phyloP scores from a whole-genome alignment of 1,140 invertebrate species.

The Hestina assimilis region DNA sequence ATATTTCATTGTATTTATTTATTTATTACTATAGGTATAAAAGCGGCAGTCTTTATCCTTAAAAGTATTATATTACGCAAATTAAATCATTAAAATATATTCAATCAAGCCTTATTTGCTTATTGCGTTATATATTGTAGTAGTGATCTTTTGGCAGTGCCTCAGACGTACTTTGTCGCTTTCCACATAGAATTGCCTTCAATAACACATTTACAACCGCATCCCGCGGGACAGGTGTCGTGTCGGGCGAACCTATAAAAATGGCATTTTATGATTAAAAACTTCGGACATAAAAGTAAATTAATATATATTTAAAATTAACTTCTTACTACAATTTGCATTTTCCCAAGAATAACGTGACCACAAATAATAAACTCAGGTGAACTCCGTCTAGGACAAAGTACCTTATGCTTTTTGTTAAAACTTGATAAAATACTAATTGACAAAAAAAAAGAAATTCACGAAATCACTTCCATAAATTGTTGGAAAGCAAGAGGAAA shows the following conservation, averaged over 20 bases:
- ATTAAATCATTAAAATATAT: constrained; percentile 8
- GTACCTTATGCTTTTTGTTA: too few relatives aligned
- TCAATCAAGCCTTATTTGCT: neutral
- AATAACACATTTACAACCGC: constrained; percentile 92
- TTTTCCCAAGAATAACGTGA: too few relatives aligned
- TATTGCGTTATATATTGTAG: neutral
- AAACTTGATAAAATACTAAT: too few relatives aligned
- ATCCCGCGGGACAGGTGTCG: constrained; percentile 84
- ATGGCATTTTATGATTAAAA: neutral
- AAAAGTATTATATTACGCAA: constrained; percentile 7
- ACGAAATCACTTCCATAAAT: too few relatives aligned
- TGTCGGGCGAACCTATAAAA: constrained; percentile 65
- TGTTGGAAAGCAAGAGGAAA: too few relatives aligned
- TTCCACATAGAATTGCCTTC: constrained; percentile 78
- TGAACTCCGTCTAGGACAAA: too few relatives aligned
- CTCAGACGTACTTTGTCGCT: constrained; percentile 56
- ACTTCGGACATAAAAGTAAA: too few relatives aligned
- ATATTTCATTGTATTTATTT: constrained; percentile 42
- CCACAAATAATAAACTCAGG: too few relatives aligned
- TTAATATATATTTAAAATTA: too few relatives aligned
- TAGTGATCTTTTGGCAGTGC: neutral
- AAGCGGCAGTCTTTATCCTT: constrained; percentile 47
- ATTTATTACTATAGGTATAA: constrained; percentile 37
- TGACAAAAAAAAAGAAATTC: too few relatives aligned
- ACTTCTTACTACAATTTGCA: too few relatives aligned